phyloP scores from a whole-genome alignment of 2,113 vertebrate species.

The Fulica atra region DNA sequence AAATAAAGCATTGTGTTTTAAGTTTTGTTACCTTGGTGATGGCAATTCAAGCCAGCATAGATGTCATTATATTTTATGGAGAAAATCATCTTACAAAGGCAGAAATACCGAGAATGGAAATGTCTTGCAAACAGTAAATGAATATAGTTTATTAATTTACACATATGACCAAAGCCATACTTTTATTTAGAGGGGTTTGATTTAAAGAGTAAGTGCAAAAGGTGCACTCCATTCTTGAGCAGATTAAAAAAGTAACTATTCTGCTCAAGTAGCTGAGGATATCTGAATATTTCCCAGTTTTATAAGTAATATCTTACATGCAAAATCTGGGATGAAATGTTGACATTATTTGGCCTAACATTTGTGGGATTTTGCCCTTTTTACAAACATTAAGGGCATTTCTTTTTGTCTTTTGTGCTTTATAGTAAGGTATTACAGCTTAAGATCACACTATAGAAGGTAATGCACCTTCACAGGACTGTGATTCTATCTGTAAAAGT shows the following conservation, averaged over 20 bases:
- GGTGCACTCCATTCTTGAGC: conserved; percentile 46
- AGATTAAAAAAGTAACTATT: not conserved
- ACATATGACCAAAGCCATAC: not conserved
- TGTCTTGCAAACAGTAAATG: conserved; percentile 14
- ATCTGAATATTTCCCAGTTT: not conserved
- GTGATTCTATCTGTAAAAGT: not conserved
- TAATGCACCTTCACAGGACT: conserved; percentile 45
- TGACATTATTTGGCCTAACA: not conserved
- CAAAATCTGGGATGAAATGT: not conserved
- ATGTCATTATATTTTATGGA: not conserved
- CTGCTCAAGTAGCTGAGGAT: not conserved
- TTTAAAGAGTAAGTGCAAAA: not conserved
- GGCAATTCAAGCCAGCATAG: not conserved
- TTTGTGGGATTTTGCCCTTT: not conserved
- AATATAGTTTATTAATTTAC: conserved; percentile 10
- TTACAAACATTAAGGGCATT: not conserved
- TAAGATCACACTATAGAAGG: conserved; percentile 19
- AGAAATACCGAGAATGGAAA: conserved; percentile 15
- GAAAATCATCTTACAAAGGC: not conserved
- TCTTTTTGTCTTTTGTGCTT: not conserved
- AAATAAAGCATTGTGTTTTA: not conserved
- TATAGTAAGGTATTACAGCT: not conserved
- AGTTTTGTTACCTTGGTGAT: not conserved
- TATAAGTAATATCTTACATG: not conserved
- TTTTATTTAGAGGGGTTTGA: not conserved